Evolutionary conservation across 2,113 vertebrate species (phyloP).

Genomic region (Oreochromis niloticus): DNA sequence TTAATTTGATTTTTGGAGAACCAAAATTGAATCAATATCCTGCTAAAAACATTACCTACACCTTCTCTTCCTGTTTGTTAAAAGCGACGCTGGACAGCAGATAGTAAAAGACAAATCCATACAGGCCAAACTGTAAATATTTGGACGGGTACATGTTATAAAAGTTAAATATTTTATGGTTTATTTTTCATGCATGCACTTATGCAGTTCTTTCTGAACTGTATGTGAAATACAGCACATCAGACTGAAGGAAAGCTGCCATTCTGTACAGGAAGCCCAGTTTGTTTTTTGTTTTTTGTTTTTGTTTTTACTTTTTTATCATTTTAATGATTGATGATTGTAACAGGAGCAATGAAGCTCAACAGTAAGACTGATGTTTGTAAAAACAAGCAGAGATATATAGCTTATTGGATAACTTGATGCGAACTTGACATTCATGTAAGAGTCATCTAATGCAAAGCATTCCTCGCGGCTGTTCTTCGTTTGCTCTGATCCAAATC

Average conservation of each 20-base stretch:
- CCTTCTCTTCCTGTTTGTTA: not conserved
- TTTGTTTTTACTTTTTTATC: not conserved
- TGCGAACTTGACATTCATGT: fast-evolving
- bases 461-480: fast-evolving
- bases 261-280: fast-evolving
- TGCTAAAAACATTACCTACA: not conserved
- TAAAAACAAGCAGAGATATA: not conserved
- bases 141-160: fast-evolving
- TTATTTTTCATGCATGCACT: fast-evolving
- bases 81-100: fast-evolving
- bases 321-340: not conserved
- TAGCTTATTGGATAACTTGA: not conserved
- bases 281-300: not conserved
- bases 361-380: not conserved
- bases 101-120: not conserved
- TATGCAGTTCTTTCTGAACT: not conserved
- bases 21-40: not conserved
- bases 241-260: not conserved
- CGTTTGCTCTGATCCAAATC: not conserved
- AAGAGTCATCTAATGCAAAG: not conserved
- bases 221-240: not conserved
- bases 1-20: fast-evolving
- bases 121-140: not conserved
- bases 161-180: fast-evolving
- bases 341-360: not conserved